These are phyloP conservation scores for Cerastis rubricosa DNA, from an alignment of 2,888 invertebrate genomes.

Conservation along the genomic window DNA sequence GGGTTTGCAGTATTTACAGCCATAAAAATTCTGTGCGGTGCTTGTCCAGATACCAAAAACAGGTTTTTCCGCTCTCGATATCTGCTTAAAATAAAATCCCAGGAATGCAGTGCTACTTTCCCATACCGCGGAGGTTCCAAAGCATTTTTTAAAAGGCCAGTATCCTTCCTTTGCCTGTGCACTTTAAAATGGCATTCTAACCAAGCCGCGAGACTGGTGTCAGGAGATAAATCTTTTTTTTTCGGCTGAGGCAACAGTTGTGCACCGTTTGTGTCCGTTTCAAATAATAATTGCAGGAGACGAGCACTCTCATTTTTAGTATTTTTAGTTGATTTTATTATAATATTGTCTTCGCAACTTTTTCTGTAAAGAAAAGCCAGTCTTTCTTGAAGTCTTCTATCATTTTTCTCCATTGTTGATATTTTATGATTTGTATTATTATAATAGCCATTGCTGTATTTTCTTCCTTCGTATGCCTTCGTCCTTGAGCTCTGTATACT, in stretches of 20 bases:
- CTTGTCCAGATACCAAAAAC: constrained; percentile 78
- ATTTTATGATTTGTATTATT: constrained; percentile 78
- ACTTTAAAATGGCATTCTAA: constrained; percentile 81
- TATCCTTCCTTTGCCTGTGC: constrained; percentile 75
- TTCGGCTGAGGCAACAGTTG: constrained; percentile 25
- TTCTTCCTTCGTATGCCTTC: constrained; percentile 75
- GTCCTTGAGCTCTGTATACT: constrained; percentile 74
- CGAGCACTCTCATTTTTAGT: constrained; percentile 15
- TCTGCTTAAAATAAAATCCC: constrained; percentile 83
- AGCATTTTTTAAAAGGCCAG: constrained; percentile 72
- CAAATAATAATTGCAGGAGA: constrained; percentile 43
- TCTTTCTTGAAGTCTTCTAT: constrained; percentile 75
- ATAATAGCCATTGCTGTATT: constrained; percentile 78
- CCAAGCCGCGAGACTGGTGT: constrained; percentile 79
- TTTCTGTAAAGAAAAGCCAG: constrained; percentile 62
- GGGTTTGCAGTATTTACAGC: constrained; percentile 75
- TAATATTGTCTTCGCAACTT: constrained; percentile 11
- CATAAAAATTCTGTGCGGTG: constrained; percentile 83
- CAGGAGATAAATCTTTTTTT: constrained; percentile 64
- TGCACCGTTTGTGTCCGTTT: constrained; percentile 21
- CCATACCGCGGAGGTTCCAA: constrained; percentile 79
- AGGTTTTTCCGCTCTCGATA: constrained; percentile 82
- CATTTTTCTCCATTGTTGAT: constrained; percentile 81
- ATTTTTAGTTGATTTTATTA: constrained; percentile 22
- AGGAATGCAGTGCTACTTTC: constrained; percentile 79